Percentiles rank a stretch among this genome's conserved stretches.
phyloP scores from a whole-genome alignment of 2,797 vertebrate species.

The Trachops cirrhosus region DNA sequence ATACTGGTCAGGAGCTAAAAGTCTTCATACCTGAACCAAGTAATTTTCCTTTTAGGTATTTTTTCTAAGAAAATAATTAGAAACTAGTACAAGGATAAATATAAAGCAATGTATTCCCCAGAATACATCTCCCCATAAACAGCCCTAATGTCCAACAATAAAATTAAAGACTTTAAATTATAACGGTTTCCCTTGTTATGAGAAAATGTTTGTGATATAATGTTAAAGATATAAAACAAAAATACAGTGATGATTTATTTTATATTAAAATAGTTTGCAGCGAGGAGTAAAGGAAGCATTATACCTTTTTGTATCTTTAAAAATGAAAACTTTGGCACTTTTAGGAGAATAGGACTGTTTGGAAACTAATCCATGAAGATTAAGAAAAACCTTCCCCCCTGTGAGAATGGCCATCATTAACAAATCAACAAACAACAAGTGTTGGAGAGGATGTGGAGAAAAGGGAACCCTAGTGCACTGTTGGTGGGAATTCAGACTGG shows the following conservation, averaged over 20 bases:
- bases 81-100: slow-evolving; percentile 19
- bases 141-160: background rate
- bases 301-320: background rate
- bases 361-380: background rate
- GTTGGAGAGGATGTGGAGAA: no score
- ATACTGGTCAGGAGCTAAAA: background rate
- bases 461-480: no score
- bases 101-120: background rate
- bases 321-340: background rate
- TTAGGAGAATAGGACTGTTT: background rate
- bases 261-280: background rate
- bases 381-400: background rate
- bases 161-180: slow-evolving; percentile 37
- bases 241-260: background rate
- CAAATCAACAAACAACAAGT: no score
- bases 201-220: slow-evolving; percentile 4
- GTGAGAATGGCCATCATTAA: no score
- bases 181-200: slow-evolving; percentile 19
- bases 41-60: background rate
- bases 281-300: background rate
- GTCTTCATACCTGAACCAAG: background rate
- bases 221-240: background rate
- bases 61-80: slow-evolving; percentile 45
- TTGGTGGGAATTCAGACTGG: no score
- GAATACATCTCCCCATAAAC: background rate